Conservation (phyloP, 2,797 vertebrate genomes). For the Tarsius wallacei region DNA sequence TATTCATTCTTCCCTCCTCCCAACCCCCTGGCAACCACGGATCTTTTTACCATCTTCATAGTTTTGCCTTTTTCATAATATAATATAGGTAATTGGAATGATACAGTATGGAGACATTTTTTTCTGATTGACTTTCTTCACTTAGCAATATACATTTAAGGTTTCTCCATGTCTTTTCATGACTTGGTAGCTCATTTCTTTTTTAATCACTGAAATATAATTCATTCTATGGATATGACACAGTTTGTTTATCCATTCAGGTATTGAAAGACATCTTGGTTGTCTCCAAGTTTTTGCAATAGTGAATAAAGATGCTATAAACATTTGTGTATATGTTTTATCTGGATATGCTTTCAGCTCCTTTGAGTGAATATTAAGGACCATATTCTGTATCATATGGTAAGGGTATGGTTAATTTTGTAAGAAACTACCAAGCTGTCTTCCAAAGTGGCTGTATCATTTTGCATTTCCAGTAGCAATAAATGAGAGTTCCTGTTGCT, state of each 20-base stretch:
- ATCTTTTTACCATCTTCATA: neutral
- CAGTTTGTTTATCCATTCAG: neutral
- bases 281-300: neutral
- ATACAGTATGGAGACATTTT: neutral
- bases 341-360: neutral
- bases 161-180: neutral
- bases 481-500: neutral
- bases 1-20: neutral
- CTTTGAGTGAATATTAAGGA: neutral
- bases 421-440: neutral
- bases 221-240: neutral
- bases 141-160: constrained; percentile 1
- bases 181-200: neutral
- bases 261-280: constrained; percentile 31
- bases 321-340: neutral
- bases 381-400: neutral
- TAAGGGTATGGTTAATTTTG: neutral
- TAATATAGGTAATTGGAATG: neutral
- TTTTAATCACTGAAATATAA: neutral
- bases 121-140: neutral
- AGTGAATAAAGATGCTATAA: neutral
- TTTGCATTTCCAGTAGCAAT: neutral
- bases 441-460: neutral
- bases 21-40: neutral
- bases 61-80: neutral